phyloP scores from a whole-genome alignment of 2,797 vertebrate genomes.

The Coregonus sp. region DNA sequence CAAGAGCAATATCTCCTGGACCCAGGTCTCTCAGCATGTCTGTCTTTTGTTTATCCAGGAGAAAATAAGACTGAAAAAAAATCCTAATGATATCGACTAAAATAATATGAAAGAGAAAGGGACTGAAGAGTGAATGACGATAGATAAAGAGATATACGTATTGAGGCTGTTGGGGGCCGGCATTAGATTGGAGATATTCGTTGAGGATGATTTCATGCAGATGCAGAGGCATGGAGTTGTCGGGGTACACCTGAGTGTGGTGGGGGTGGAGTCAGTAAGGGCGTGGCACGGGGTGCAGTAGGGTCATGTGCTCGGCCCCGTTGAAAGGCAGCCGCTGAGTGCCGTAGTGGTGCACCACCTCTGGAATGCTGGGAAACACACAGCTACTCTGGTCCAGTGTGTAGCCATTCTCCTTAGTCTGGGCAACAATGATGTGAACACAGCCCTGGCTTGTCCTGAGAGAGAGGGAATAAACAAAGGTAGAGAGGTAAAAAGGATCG shows the following conservation, averaged over 20 bases:
- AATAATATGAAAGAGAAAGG: neutral
- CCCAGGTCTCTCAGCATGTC: neutral
- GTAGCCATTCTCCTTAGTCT: constrained; percentile 91
- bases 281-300: constrained; percentile 82
- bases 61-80: neutral
- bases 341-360: constrained; percentile 91
- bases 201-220: neutral
- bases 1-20: neutral
- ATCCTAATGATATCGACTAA: neutral
- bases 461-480: neutral
- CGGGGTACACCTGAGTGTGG: neutral
- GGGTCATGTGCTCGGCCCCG: constrained; percentile 91
- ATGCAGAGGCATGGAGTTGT: neutral
- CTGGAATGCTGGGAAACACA: constrained; percentile 88
- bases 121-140: neutral
- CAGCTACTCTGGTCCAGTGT: constrained; percentile 91
- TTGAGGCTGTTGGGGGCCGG: neutral
- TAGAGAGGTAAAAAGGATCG: neutral
- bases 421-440: constrained; percentile 94
- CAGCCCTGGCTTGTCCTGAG: constrained; percentile 88
- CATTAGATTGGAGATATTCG: neutral
- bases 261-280: neutral
- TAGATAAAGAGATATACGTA: neutral
- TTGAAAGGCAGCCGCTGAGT: constrained; percentile 89
- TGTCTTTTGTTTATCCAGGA: neutral